Evolutionary conservation across 2,888 invertebrate genomes (phyloP).

Genomic region (Dasypogon diadema): DNA sequence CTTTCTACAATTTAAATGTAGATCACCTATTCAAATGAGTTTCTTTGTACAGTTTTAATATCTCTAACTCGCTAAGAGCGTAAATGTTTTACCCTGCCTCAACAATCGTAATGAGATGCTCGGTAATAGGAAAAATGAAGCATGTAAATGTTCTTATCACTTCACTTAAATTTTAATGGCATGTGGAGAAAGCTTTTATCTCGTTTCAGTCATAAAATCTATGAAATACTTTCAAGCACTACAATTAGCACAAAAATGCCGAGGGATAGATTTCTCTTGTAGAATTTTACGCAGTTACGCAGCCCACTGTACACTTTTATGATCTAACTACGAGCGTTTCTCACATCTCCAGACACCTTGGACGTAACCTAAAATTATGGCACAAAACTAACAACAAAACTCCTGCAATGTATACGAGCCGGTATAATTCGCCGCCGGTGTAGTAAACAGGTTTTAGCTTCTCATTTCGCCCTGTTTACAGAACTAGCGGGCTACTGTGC

Average conservation of each 20-base stretch:
- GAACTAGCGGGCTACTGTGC: constrained; percentile 14
- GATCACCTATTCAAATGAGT: too few relatives aligned
- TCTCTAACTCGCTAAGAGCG: too few relatives aligned
- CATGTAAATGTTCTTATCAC: neutral
- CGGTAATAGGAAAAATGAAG: too few relatives aligned
- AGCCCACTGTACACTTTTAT: constrained; percentile 6
- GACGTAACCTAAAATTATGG: constrained; percentile 38
- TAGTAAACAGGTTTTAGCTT: constrained; percentile 32
- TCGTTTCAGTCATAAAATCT: too few relatives aligned
- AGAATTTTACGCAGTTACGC: constrained; percentile 30
- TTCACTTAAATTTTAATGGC: neutral
- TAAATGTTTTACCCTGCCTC: too few relatives aligned
- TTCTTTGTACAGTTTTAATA: too few relatives aligned
- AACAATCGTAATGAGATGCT: too few relatives aligned
- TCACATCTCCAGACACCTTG: constrained; percentile 29
- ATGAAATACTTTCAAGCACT: too few relatives aligned
- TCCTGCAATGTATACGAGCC: constrained; percentile 18
- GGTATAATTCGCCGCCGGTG: constrained; percentile 41
- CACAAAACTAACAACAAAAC: constrained; percentile 28
- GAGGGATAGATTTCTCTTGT: too few relatives aligned
- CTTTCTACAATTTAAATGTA: too few relatives aligned
- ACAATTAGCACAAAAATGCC: too few relatives aligned
- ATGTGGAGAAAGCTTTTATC: too few relatives aligned
- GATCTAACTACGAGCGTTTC: constrained; percentile 18
- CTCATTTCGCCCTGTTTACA: constrained; percentile 45